These are phyloP conservation scores for Oncorhynchus tshawytscha DNA, from an alignment of 2,113 vertebrate genomes.

Conservation along the genomic window DNA sequence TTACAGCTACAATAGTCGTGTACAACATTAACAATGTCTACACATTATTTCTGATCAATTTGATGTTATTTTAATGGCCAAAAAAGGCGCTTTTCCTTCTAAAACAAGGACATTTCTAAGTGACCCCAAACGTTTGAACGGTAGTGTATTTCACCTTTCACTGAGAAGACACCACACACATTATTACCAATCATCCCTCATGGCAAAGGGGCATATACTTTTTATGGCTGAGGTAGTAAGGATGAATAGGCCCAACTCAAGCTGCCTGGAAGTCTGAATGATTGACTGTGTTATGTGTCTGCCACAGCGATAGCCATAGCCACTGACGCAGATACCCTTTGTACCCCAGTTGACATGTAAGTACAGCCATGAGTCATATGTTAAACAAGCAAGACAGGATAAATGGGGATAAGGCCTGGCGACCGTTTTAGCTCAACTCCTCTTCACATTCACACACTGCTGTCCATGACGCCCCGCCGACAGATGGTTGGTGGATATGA, in stretches of 20 bases:
- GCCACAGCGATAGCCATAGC: not conserved
- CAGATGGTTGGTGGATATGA: no score
- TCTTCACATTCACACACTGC: no score
- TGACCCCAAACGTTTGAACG: no score
- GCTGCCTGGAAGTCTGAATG: conserved; percentile 47
- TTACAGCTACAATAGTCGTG: no score
- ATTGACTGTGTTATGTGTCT: conserved; percentile 28
- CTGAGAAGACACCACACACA: not conserved
- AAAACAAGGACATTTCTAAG: no score
- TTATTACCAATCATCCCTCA: not conserved
- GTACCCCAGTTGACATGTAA: not conserved
- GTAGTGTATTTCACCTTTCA: not conserved
- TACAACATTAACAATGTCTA: no score
- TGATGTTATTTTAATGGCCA: no score
- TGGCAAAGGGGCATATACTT: not conserved
- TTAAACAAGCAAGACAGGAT: not conserved
- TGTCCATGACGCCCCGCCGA: no score
- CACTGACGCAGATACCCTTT: not conserved
- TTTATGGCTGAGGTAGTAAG: not conserved
- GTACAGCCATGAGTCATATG: not conserved
- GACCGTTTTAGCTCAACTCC: no score
- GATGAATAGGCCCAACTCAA: not conserved
- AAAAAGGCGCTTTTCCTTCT: no score
- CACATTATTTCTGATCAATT: no score
- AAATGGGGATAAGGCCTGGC: no score